Evolutionary conservation across 1,140 invertebrate genomes (phyloP), one percentile per base, ranked within the genome.

Genomic region (Dreissena rostriformis): DNA sequence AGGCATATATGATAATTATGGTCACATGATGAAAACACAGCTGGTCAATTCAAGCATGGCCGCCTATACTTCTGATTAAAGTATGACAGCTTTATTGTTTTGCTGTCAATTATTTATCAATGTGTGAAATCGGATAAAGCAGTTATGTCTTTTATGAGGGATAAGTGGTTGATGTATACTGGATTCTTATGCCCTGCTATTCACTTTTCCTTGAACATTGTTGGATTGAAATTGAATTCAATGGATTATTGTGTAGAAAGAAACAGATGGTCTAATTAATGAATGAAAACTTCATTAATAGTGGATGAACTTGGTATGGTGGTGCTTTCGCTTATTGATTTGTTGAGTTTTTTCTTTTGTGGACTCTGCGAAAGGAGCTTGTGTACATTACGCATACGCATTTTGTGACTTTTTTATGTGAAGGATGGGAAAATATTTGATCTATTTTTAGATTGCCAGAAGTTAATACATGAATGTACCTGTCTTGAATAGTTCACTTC

Each of bases 1-100:
- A 70, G 70, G 82, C 82, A 84, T 24, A 49, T 82, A 82, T 82
- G 80, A 82, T 82, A 74, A 77, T 84, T 68, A 29, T 28, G 26
- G 82, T 84, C 82, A 84, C 77, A 74, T 84, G 82, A 84, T 51
- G 67, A 77, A 65, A 84, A 84, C 82, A 84, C 82, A 84, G 82
- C 82, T 84, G 82, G 82, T 14, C 22, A 28, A 71, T 26, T 84
- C 72, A 84, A 84, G 75, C 82, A 84, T 84, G 82, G 82, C 75
- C 77, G 75, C 52, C 82, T 71, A 77, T 70, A 52, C 77, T 77
- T 71, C 82, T 72, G 76, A 72, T 29, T 71, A 61, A 78, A 67
- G 82, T 84, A 77, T 84, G 82, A 82, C 80, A 82, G 52, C 49
- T 82, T 82, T 52, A 82, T 82, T 73, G 80, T 82, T 82, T 81